Base-by-base conservation (phyloP, 2,797 vertebrate species). In the Pangasius krempfi region DNA sequence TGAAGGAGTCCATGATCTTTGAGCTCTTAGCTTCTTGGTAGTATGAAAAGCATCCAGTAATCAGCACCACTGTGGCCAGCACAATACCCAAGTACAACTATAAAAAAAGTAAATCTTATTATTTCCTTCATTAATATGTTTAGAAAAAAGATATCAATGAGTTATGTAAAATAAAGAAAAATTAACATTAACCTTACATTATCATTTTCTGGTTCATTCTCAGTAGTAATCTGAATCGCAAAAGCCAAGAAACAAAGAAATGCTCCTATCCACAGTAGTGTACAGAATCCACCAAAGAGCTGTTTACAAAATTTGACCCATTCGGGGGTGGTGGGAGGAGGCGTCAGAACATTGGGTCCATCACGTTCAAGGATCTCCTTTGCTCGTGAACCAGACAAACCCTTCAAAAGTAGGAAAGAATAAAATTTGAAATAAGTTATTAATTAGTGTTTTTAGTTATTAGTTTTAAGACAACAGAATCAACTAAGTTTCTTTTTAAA, bases 301-400 rank as follows among this genome's bases (percentile, higher is more conserved):
- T 99, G 96, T 81, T 97, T 97, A 88, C 98, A 99, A 95, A 99
- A 99, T 89, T 99, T 99, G 5, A 99, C 94, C 98, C 98, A 99
- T 70, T 84, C 83, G 25, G 98, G 98, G 40, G 98, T 99, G 88
- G 98, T 98, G 84, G 98, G 97, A 25, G 98, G 98, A 0, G 98
- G 98, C 0, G 98, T 99, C 88, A 99, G 97, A 81, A 97, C 92
- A 5, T 99, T 99, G 33, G 97, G 98, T 5, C 98, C 98, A 30
- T 99, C 98, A 27, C 97, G 96, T 79, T 96, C 97, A 95, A 98
- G 94, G 90, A 97, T 97, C 93, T 99, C 98, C 5, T 97, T 97
- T 68, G 97, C 97, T 87, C 97, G 97, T 0, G 95, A 95, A 40
- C 90, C 0, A 25, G 97, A 96, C 92, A 98, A 93, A 90, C 98